These are phyloP conservation scores for Psammodynastes pulverulentus DNA, from an alignment of 2,113 vertebrate genomes.

Conservation along the genomic window DNA sequence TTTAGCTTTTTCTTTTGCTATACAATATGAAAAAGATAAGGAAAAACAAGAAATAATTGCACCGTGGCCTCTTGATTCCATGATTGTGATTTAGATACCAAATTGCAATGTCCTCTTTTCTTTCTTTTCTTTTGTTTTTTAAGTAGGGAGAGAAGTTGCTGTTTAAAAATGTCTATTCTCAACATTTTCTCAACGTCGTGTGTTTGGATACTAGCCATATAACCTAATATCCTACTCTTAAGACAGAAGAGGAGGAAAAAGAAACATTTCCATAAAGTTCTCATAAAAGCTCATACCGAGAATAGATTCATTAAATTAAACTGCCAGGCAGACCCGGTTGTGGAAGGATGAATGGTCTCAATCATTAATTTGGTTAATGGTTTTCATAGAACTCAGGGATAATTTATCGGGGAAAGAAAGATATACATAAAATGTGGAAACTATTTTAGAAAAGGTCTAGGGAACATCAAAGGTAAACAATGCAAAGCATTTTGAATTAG, in stretches of 20 bases:
- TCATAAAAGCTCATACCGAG: background rate
- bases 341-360: background rate
- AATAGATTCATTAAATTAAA: background rate
- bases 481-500: background rate
- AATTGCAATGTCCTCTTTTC: background rate
- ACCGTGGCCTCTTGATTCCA: accelerated
- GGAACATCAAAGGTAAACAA: background rate
- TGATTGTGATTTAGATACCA: background rate
- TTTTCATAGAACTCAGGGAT: background rate
- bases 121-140: background rate
- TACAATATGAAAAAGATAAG: background rate
- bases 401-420: constrained; percentile 6
- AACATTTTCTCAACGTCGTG: background rate
- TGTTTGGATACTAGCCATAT: background rate
- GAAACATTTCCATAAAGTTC: background rate
- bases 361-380: background rate
- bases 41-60: background rate
- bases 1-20: background rate
- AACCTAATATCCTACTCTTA: background rate
- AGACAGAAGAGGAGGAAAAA: background rate
- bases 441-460: background rate
- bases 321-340: background rate
- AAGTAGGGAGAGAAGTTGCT: accelerated
- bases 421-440: constrained; percentile 2
- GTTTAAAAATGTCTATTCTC: background rate